Conservation (phyloP, 2,888 invertebrate genomes). For the Oscheius onirici region DNA sequence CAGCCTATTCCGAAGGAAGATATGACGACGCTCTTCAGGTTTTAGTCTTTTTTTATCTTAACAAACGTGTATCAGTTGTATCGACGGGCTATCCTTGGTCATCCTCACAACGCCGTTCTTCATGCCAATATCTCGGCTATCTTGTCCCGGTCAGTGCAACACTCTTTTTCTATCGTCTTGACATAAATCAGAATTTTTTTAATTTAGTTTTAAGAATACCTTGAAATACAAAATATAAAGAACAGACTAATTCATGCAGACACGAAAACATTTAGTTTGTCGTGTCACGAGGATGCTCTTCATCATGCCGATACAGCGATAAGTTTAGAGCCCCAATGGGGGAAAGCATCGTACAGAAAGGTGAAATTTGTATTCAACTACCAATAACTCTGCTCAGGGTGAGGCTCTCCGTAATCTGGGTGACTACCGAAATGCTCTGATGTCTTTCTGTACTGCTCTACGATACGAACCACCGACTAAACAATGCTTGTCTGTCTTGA, state of each 20-base stretch:
- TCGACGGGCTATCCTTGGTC: slow-evolving; percentile 32
- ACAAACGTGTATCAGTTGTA: slow-evolving; percentile 9
- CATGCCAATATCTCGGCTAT: slow-evolving; percentile 51
- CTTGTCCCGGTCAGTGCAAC: slow-evolving; percentile 45
- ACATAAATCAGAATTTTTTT: neutral
- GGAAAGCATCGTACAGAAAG: slow-evolving; percentile 42
- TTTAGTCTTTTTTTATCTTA: neutral
- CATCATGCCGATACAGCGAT: slow-evolving; percentile 43
- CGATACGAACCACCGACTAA: slow-evolving; percentile 18
- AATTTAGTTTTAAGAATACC: too few species aligned
- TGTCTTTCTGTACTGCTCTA: slow-evolving; percentile 2
- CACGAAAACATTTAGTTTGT: slow-evolving; percentile 36
- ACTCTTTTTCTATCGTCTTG: neutral
- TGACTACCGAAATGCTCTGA: neutral
- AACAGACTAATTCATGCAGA: too few species aligned
- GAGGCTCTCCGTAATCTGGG: slow-evolving; percentile 17
- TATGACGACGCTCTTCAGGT: slow-evolving; percentile 33
- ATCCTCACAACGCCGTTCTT: slow-evolving; percentile 48
- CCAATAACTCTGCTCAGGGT: neutral
- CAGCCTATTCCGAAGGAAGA: slow-evolving; percentile 48
- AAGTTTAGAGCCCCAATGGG: slow-evolving; percentile 44
- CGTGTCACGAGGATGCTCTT: slow-evolving; percentile 26
- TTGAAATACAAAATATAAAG: too few species aligned
- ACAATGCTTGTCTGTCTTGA: slow-evolving; percentile 4
- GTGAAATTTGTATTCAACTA: neutral